Percentiles rank a stretch among this genome's conserved stretches.
Conservation (phyloP, 2,797 vertebrate species). For the Sandelia bainsii region DNA sequence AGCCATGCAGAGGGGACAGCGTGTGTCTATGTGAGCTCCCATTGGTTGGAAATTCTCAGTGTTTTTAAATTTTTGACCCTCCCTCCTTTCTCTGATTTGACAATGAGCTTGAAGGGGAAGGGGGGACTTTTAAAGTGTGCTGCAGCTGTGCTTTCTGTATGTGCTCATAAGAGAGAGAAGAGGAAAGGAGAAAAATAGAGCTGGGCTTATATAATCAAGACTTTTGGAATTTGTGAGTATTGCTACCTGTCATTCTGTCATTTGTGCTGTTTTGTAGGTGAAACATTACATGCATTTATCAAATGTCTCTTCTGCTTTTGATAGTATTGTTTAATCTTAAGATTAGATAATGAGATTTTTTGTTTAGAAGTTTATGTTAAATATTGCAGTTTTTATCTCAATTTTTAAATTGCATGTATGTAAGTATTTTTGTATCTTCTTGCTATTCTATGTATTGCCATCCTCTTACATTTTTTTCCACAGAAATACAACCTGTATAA, state of each 20-base stretch:
- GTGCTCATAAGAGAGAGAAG: constrained; percentile 54
- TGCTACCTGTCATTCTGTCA: not conserved
- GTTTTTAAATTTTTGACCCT: constrained; percentile 58
- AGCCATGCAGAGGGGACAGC: constrained; percentile 75
- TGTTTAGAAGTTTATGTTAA: too few relatives aligned
- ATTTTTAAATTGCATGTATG: not conserved
- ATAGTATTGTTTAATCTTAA: not conserved
- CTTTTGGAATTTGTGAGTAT: constrained; percentile 67
- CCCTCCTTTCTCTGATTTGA: constrained; percentile 81
- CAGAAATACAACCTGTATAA: not conserved
- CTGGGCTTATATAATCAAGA: constrained; percentile 35
- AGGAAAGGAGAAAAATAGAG: constrained; percentile 54
- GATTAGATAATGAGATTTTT: not conserved
- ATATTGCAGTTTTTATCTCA: not conserved
- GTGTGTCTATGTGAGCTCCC: constrained; percentile 61
- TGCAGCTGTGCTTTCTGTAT: constrained; percentile 49
- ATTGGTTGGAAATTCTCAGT: constrained; percentile 72
- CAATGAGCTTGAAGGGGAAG: constrained; percentile 71
- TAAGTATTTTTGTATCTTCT: not conserved
- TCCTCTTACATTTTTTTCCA: not conserved
- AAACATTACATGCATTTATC: not conserved
- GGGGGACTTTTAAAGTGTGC: constrained; percentile 76
- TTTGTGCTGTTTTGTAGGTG: not conserved
- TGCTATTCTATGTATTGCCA: not conserved
- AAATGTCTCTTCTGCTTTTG: not conserved